Base-by-base conservation (phyloP, 2,113 vertebrate genomes). In the Oreochromis spilurus region DNA sequence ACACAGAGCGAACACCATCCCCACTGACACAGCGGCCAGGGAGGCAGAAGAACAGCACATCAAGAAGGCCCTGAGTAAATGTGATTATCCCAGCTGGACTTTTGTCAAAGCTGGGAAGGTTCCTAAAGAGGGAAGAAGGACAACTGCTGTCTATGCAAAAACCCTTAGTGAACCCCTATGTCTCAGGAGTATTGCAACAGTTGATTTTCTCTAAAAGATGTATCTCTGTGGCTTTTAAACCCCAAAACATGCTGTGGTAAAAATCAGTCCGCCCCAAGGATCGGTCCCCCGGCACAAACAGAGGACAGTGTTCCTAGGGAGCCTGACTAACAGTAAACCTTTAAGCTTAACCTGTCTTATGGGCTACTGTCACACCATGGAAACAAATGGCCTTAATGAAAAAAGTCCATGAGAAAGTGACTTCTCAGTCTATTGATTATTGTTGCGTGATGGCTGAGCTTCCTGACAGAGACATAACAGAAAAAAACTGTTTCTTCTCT, bases 81-180 rank as follows among this genome's bases (percentile, higher is more conserved):
- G 58, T 62, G 29, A 5, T 1, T 62, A 62, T 62, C 29, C 29
- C 58, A 62, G 58, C 16, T 34, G 29, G 29, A 62, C 9, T 11
- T 34, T 6, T 62, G 29, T 34, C 58, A 62, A 3, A 0, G 29
- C 9, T 0, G 2, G 3, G 0, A 3, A 60, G 58, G 1, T 9
- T 0, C 58, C 58, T 11, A 62, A 62, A 62, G 29, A 11, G 1
- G 17, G 11, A 5, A 4, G 58, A n/a, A 62, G 31, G 0, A 62
- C 6, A 0, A 65, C 0, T 2, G 4, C 17, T 65, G 60, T 0
- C 60, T 0, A n/a, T 0, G 31, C 3, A 3, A 36, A 36, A 36
- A 1, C 60, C 60, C 0, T 9, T 4, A 65, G 17, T 65, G 31
- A 65, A 1, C 31, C 4, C 0, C 4, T 65, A n/a, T 0, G 60